Percentiles rank a stretch among this genome's conserved stretches.
phyloP scores from a whole-genome alignment of 2,113 vertebrate genomes.

The Anseranas semipalmata region DNA sequence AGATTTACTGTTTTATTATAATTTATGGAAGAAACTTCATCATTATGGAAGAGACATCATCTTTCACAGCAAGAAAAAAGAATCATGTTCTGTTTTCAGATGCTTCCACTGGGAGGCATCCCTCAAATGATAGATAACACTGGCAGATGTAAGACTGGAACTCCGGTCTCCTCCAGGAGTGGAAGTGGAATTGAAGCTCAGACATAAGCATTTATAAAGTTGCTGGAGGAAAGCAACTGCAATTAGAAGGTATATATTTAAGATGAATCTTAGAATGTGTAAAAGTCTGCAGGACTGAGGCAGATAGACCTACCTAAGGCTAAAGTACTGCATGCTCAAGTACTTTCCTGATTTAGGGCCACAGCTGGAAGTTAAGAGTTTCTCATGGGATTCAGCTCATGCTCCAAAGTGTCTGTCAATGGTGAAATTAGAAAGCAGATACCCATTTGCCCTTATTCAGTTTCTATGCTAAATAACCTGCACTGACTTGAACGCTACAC shows the following conservation, averaged over 20 bases:
- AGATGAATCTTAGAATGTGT: background rate
- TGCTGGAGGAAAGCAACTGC: slow-evolving; percentile 13
- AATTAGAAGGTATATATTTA: background rate
- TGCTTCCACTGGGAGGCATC: slow-evolving; percentile 42
- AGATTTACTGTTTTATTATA: background rate
- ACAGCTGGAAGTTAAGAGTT: background rate
- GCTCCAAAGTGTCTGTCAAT: background rate
- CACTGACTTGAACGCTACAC: background rate
- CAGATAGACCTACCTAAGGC: background rate
- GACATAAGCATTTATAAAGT: background rate
- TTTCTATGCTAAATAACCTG: background rate
- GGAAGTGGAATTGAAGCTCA: background rate
- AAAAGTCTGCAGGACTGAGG: background rate
- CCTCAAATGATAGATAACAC: slow-evolving; percentile 20
- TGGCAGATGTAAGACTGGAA: background rate
- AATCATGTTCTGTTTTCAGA: background rate
- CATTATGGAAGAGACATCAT: background rate
- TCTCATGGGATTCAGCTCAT: background rate
- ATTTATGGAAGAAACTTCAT: slow-evolving; percentile 38
- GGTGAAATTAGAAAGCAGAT: background rate
- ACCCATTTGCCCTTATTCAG: background rate
- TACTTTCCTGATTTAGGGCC: background rate
- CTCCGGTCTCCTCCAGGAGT: background rate
- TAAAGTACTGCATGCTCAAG: background rate
- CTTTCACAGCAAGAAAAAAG: background rate